Conservation (phyloP, 2,888 invertebrate species). For the Saturnia japonica region DNA sequence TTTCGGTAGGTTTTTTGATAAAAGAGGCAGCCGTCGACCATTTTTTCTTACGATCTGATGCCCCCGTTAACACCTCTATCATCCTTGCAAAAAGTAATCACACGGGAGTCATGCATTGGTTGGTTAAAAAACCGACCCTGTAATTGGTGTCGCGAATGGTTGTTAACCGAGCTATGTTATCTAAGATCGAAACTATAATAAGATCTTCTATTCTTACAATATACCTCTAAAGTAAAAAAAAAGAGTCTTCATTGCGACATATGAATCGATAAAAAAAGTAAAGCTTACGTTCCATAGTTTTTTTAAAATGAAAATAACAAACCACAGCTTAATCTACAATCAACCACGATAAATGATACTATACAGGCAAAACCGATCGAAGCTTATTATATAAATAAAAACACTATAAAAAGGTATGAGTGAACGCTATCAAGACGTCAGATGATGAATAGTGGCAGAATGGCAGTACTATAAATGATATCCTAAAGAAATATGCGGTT, state of each 20-base stretch:
- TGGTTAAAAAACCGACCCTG: too few relatives aligned
- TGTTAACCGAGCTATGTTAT: too few relatives aligned
- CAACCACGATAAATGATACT: conserved; percentile 28
- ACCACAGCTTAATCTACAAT: conserved; percentile 38
- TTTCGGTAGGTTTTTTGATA: too few relatives aligned
- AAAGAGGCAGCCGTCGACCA: too few relatives aligned
- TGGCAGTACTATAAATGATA: conserved; percentile 32
- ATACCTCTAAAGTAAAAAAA: not conserved
- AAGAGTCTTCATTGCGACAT: not conserved
- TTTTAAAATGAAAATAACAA: conserved; percentile 28
- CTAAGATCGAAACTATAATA: too few relatives aligned
- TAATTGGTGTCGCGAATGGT: too few relatives aligned
- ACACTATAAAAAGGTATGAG: conserved; percentile 32
- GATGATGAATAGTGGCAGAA: conserved; percentile 38
- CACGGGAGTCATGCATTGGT: too few relatives aligned
- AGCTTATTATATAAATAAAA: conserved; percentile 33
- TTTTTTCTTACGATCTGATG: too few relatives aligned
- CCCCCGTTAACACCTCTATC: too few relatives aligned
- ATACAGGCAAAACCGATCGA: conserved; percentile 30
- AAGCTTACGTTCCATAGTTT: not conserved
- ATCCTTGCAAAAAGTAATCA: too few relatives aligned
- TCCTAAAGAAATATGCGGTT: conserved; percentile 37
- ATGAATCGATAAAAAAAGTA: not conserved
- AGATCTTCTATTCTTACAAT: too few relatives aligned
- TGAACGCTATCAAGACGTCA: conserved; percentile 39